These are phyloP conservation scores for Perca fluviatilis DNA, from an alignment of 2,113 vertebrate genomes.

Conservation along the genomic window DNA sequence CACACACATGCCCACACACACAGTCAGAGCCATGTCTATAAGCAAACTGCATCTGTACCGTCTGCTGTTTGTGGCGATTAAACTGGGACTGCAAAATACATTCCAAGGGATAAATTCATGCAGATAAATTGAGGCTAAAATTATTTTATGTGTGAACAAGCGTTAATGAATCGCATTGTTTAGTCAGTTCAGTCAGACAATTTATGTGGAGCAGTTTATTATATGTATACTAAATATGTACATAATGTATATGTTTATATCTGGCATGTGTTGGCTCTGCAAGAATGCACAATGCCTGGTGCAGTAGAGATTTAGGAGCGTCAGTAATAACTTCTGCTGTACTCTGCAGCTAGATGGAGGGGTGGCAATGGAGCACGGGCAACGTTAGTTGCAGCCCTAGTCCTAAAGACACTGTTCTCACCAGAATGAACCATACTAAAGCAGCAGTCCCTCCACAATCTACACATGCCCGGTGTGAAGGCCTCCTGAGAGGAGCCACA, in stretches of 20 bases:
- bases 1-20: neutral
- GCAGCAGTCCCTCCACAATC: neutral
- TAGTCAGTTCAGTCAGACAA: too few species aligned
- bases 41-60: neutral
- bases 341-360: neutral
- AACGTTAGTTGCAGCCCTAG: too few species aligned
- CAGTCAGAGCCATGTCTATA: neutral
- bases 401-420: neutral
- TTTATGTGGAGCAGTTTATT: neutral
- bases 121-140: neutral
- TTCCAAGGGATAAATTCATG: neutral
- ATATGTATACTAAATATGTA: neutral
- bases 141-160: neutral
- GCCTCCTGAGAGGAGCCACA: neutral
- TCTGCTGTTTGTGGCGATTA: neutral
- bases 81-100: neutral
- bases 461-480: too few species aligned
- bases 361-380: neutral
- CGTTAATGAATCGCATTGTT: neutral
- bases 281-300: neutral
- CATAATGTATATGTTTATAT: neutral
- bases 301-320: neutral
- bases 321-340: neutral
- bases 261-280: neutral
- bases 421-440: neutral